Conservation (phyloP, 2,888 invertebrate genomes). For the Stenodema calcarata region DNA sequence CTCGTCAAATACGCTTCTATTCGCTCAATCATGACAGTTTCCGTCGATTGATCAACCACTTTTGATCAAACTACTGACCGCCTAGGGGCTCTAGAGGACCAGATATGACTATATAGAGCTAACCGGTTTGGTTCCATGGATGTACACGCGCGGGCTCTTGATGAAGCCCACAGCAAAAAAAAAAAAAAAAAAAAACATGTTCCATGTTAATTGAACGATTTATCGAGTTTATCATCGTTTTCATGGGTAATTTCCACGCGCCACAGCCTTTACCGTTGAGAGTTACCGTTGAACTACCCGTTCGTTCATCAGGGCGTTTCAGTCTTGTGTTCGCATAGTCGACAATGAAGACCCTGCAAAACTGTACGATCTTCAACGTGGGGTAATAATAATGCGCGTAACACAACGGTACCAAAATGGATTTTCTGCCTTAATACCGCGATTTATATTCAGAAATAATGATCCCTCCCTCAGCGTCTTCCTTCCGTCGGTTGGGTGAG, state of each 20-base stretch:
- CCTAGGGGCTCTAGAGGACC: too few relatives aligned
- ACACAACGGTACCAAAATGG: not conserved
- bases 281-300: not conserved
- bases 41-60: not conserved
- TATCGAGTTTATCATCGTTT: not conserved
- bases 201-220: not conserved
- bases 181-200: too few relatives aligned
- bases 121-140: too few relatives aligned
- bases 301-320: not conserved
- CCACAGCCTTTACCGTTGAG: not conserved
- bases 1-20: not conserved
- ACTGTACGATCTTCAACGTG: not conserved
- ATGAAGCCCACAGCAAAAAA: too few relatives aligned
- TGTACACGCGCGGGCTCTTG: too few relatives aligned
- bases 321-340: not conserved
- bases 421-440: not conserved
- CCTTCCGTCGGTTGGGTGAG: not conserved
- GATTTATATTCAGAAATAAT: not conserved
- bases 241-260: not conserved
- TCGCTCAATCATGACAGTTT: not conserved
- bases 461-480: not conserved
- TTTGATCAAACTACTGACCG: not conserved
- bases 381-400: not conserved
- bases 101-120: too few relatives aligned
- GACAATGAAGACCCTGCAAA: not conserved